These are phyloP conservation scores for Myrmophylax atrothorax DNA, from an alignment of 2,113 vertebrate species.

Conservation along the genomic window DNA sequence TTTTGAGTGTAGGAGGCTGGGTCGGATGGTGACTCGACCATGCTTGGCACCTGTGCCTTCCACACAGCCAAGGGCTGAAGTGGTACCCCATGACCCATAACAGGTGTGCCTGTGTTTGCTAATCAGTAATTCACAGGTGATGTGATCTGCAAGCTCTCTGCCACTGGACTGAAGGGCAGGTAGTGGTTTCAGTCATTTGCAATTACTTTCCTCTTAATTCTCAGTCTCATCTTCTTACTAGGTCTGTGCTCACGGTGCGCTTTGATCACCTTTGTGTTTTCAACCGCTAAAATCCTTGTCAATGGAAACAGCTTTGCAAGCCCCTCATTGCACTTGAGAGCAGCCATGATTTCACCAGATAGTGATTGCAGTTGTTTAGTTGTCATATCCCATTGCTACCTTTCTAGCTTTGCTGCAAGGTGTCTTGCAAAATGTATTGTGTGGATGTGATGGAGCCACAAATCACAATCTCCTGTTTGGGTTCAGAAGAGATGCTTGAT, in stretches of 20 bases:
- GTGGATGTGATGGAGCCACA: accelerated
- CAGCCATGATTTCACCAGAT: not conserved
- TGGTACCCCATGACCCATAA: accelerated
- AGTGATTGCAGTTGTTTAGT: not conserved
- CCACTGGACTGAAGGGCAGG: not conserved
- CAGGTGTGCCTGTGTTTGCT: accelerated
- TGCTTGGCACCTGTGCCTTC: accelerated
- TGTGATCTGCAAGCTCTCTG: not conserved
- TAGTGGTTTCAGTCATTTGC: not conserved
- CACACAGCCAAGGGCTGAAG: accelerated
- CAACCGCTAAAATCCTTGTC: not conserved
- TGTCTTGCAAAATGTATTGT: accelerated
- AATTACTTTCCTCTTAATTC: not conserved
- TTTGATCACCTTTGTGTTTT: not conserved
- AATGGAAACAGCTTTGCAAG: not conserved
- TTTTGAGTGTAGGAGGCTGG: not conserved
- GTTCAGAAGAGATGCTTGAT: not conserved
- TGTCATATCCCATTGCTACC: not conserved
- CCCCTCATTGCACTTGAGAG: not conserved
- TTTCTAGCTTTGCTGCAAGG: not conserved
- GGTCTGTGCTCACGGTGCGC: not conserved
- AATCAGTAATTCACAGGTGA: accelerated
- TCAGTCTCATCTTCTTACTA: not conserved
- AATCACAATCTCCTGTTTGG: accelerated
- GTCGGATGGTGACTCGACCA: accelerated